phyloP scores from a whole-genome alignment of 2,113 vertebrate genomes.

The Perccottus glenii region DNA sequence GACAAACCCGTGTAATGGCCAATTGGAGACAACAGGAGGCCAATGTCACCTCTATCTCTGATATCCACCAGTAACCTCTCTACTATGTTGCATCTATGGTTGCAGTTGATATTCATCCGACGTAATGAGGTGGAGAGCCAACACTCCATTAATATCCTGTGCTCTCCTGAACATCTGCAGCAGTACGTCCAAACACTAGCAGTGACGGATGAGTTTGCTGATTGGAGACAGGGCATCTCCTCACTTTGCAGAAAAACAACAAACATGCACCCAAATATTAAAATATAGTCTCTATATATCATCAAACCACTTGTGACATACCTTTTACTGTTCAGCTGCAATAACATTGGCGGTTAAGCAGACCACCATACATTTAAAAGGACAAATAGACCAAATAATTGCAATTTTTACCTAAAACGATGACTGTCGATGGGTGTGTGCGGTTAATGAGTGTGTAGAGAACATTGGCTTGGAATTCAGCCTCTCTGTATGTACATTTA shows the following conservation, averaged over 20 bases:
- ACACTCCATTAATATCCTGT: constrained; percentile 50
- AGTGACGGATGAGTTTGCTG: constrained; percentile 30
- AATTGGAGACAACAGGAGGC: not conserved
- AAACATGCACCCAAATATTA: constrained; percentile 12
- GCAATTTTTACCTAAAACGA: too few species aligned
- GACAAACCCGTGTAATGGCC: not conserved
- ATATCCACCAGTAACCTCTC: not conserved
- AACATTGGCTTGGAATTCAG: too few species aligned
- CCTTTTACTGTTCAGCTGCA: too few species aligned
- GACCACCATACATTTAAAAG: too few species aligned
- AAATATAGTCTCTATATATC: constrained; percentile 9
- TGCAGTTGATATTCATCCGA: constrained; percentile 40
- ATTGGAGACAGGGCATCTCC: constrained; percentile 11
- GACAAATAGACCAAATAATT: too few species aligned
- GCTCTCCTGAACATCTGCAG: constrained; percentile 44
- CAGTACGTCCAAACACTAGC: constrained; percentile 25
- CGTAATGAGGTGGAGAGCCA: constrained; percentile 39
- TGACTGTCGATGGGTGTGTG: not conserved
- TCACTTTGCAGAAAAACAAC: constrained; percentile 18
- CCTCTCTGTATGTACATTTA: too few species aligned
- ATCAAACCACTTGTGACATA: not conserved
- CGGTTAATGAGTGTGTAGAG: not conserved
- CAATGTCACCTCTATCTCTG: not conserved
- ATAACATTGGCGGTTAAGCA: too few species aligned
- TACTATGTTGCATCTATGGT: constrained; percentile 9